Evolutionary conservation across 2,888 invertebrate genomes (phyloP).

Genomic region (Amblyjoppa fuscipennis): DNA sequence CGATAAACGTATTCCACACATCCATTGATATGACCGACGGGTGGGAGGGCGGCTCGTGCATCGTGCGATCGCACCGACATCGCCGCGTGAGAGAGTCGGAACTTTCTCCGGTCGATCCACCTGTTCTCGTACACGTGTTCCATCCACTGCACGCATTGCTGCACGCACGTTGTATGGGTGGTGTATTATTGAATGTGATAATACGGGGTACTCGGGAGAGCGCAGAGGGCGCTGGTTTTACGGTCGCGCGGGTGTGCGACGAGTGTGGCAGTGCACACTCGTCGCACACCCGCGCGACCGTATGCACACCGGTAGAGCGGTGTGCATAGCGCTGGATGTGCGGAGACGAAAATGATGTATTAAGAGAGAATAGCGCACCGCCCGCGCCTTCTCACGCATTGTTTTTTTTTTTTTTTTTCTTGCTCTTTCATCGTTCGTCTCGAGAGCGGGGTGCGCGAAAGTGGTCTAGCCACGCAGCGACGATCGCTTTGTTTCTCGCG

Average conservation of each 20-base stretch:
- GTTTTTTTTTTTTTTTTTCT: slow-evolving; percentile 46
- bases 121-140: slow-evolving; percentile 17
- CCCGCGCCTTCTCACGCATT: slow-evolving; percentile 35
- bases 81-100: slow-evolving; percentile 58
- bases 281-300: no score
- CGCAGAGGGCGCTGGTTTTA: not conserved
- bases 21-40: slow-evolving; percentile 51
- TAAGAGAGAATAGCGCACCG: slow-evolving; percentile 21
- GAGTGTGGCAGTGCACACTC: not conserved
- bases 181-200: slow-evolving; percentile 46
- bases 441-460: slow-evolving; percentile 58
- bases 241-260: not conserved
- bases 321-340: not conserved
- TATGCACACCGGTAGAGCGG: not conserved
- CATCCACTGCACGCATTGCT: not conserved
- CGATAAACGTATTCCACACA: slow-evolving; percentile 58
- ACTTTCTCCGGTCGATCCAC: slow-evolving; percentile 64
- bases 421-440: slow-evolving; percentile 53
- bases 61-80: slow-evolving; percentile 15
- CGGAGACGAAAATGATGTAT: slow-evolving; percentile 10
- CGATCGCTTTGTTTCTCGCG: slow-evolving; percentile 48
- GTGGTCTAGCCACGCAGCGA: slow-evolving; percentile 52
- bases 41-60: not conserved
- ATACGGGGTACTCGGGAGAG: slow-evolving; percentile 19
- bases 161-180: slow-evolving; percentile 1